Base-by-base conservation (phyloP, 2,888 invertebrate genomes). In the Protophormia terraenovae region DNA sequence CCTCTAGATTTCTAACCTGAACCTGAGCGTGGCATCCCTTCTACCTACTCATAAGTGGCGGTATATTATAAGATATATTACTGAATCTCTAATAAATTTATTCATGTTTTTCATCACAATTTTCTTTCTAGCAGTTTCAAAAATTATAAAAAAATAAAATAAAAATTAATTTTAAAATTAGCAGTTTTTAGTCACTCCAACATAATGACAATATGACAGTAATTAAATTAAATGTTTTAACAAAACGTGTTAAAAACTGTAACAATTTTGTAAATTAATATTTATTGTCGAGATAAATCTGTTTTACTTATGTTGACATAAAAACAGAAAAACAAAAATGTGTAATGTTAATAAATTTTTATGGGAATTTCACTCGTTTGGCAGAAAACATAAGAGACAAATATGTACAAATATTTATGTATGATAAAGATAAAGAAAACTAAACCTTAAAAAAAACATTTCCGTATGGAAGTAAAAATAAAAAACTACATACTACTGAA, bases 301-400 rank as follows among this genome's bases (percentile, higher is more conserved):
- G 58, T 50, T 19, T 38, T n/a, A n/a, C n/a, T n/a, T 32, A 35
- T 22, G 35, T 38, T 72, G 35, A 29, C 55, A 53, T 45, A 60
- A 60, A 29, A 64, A 64, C 16, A 24, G 14, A 60, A 32, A 29
- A 76, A 69, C 12, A 67, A 72, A 66, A 67, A 62, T 73, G 14
- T 76, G 41, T 14, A 4, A 58, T 16, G 27, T 19, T 16, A 16
- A 41, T 3, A 62, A 16, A 3, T 67, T 79, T 80, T 80, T 55
- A 71, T 84, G 69, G 69, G 64, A 75, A 79, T 84, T 84, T 84
- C 79, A 64, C 75, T 75, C 58, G 38, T 38, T 27, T 55, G 27
- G 53, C 32, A 41, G 41, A 75, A 50, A 22, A 16, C n/a, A 22
- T 5, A 41, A 41, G 1, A 38, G 14, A 38, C 38, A 38, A 8